These are phyloP conservation scores for Staurois parvus DNA, from an alignment of 2,797 vertebrate species.

Conservation along the genomic window DNA sequence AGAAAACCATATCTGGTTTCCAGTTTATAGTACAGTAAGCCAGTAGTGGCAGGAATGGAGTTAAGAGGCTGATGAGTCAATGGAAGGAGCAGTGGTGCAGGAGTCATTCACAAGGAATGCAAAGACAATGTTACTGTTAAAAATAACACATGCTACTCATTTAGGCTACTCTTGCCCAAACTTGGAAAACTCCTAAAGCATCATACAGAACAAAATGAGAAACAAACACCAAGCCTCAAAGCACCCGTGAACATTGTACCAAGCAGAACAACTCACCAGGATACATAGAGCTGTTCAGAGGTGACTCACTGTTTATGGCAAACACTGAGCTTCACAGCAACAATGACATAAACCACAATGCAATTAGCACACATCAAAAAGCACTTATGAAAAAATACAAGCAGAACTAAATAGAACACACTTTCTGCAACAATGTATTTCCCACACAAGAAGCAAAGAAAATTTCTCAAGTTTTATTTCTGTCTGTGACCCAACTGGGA, in stretches of 20 bases:
- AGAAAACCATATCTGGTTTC: background rate
- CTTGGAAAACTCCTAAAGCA: constrained; percentile 19
- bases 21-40: background rate
- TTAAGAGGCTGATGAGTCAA: constrained; percentile 35
- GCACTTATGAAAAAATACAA: background rate
- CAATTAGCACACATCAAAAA: background rate
- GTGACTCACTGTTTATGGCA: constrained; percentile 38
- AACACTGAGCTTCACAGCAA: constrained; percentile 6
- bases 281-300: background rate
- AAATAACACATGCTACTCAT: constrained; percentile 37
- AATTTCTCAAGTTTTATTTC: too few species aligned
- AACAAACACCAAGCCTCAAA: background rate
- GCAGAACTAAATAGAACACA: background rate
- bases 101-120: constrained; percentile 53
- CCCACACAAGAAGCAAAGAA: too few species aligned
- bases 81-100: constrained; percentile 7
- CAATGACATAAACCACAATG: background rate
- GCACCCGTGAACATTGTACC: background rate
- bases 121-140: constrained; percentile 38
- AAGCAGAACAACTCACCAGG: background rate
- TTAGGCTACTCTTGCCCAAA: constrained; percentile 38
- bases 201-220: background rate
- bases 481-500: too few species aligned
- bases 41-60: background rate
- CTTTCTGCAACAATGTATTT: too few species aligned